Evolutionary conservation across 2,113 vertebrate species (phyloP).

Genomic region (Chionis minor): DNA sequence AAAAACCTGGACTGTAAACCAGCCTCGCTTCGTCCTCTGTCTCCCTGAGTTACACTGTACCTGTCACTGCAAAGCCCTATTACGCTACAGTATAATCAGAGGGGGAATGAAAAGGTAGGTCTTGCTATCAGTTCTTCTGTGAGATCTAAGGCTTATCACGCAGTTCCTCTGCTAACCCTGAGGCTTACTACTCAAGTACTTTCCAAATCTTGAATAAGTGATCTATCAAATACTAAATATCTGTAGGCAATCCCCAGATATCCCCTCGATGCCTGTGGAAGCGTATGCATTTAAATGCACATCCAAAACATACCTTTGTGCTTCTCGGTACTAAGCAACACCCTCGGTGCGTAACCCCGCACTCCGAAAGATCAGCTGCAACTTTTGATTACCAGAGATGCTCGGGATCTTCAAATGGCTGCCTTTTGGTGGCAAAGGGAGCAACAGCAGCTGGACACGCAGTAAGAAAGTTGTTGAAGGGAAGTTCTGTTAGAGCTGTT

Average conservation of each 20-base stretch:
- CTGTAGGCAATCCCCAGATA: slow-evolving; percentile 35
- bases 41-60: background rate
- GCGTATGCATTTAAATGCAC: background rate
- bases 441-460: background rate
- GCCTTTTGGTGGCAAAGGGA: background rate
- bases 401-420: background rate
- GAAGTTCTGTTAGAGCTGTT: background rate
- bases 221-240: slow-evolving; percentile 52
- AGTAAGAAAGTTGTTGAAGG: background rate
- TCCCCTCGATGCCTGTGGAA: background rate
- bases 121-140: slow-evolving; percentile 19
- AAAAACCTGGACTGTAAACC: background rate
- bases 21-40: background rate
- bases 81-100: background rate
- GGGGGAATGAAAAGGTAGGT: background rate
- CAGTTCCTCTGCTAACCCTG: slow-evolving; percentile 34
- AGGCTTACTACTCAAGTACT: slow-evolving; percentile 46
- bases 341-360: background rate
- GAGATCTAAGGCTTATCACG: slow-evolving; percentile 48
- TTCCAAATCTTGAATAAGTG: slow-evolving; percentile 31
- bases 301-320: background rate
- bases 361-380: background rate
- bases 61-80: background rate
- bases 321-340: background rate
- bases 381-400: background rate